Base-by-base conservation (phyloP, 2,113 vertebrate genomes). In the Zapus hudsonius region DNA sequence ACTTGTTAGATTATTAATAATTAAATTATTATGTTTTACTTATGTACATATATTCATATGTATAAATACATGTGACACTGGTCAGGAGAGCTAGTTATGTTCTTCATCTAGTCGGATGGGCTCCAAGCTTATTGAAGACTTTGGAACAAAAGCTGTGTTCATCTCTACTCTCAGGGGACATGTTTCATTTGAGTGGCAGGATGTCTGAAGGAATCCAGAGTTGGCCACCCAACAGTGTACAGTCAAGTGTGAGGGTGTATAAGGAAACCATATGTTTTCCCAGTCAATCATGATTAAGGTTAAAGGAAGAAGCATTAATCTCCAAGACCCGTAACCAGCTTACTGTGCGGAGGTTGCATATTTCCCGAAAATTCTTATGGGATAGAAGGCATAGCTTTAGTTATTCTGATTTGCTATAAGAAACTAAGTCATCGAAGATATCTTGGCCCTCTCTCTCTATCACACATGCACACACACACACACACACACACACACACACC, bases 391-490 rank as follows among this genome's bases (percentile, higher is more conserved):
- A 73, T 36, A 78, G 2, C n/a, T 84, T 84, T 84, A 52, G 38
- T 93, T 79, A 38, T 89, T 93, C 31, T 93, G 67, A 79, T 86
- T 83, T 59, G 55, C 69, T 80, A 40, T 67, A 44, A 40, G 55
- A 86, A 84, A 90, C 23, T 3, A n/a, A 94, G 61, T 79, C 33
- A 80, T 38, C 87, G 42, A 82, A 90, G 84, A 76, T 66, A 70
- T 12, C 27, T 22, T 69, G 36, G 47, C 31, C 61, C 42, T 47
- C 9, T 64, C 44, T 44, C 23, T 44, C 15, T 7, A 31, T 25
- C 44, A 16, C 84, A 74, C 69, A 36, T 31, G 57, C 78, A 73
- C 72, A 81, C n/a, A 33, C 84, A 66, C 63, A 82, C 78, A 72
- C 87, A 67, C 75, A 80, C 57, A 38, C 66, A 52, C 70, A 67